phyloP scores from a whole-genome alignment of 1,140 invertebrate species.

The Heterodera carotae region DNA sequence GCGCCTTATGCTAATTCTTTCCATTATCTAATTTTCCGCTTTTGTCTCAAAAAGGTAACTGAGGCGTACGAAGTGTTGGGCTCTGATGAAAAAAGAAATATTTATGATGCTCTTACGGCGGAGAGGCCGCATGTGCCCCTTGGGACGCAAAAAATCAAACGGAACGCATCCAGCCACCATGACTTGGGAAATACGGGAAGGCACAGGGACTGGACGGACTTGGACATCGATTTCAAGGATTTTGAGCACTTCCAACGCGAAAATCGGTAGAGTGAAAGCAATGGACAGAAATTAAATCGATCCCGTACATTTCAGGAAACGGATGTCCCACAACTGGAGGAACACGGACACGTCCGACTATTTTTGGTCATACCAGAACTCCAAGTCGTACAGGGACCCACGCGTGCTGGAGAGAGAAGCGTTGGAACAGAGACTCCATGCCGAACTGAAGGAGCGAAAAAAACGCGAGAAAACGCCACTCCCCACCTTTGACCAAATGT shows the following conservation, averaged over 20 bases:
- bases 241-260: slow-evolving; percentile 48
- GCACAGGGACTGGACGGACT: slow-evolving; percentile 40
- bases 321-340: background rate
- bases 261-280: slow-evolving; percentile 15
- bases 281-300: slow-evolving; percentile 2
- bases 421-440: slow-evolving; percentile 28
- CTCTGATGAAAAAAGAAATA: slow-evolving; percentile 64
- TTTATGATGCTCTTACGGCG: slow-evolving; percentile 60
- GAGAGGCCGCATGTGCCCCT: background rate
- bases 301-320: slow-evolving; percentile 20
- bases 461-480: slow-evolving; percentile 25
- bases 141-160: slow-evolving; percentile 3
- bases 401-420: slow-evolving; percentile 37
- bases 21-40: no score
- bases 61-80: slow-evolving; percentile 67
- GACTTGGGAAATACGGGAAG: background rate
- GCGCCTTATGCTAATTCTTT: no score
- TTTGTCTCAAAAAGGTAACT: slow-evolving; percentile 44
- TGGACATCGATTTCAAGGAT: slow-evolving; percentile 50
- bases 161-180: background rate
- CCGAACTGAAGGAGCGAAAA: slow-evolving; percentile 38
- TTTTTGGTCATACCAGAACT: slow-evolving; percentile 17
- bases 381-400: slow-evolving; percentile 36
- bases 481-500: slow-evolving; percentile 47
- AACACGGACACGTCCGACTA: slow-evolving; percentile 13